These are phyloP conservation scores for Dromas ardeola DNA, from an alignment of 2,113 vertebrate species.

Conservation along the genomic window DNA sequence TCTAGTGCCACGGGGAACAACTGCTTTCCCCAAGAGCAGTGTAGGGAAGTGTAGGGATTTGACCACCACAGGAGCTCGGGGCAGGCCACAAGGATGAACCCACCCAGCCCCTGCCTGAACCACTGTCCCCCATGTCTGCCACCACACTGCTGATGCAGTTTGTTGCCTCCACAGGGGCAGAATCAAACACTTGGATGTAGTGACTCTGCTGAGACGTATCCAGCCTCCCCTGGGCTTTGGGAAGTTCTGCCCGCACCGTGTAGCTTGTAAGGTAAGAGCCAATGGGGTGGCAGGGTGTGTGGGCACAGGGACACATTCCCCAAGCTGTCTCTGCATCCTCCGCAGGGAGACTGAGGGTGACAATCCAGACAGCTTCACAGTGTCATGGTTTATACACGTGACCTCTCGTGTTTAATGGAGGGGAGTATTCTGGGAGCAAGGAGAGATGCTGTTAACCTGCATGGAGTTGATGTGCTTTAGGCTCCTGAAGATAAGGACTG, in stretches of 20 bases:
- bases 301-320: background rate
- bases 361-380: background rate
- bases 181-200: slow-evolving; percentile 97
- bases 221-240: slow-evolving; percentile 96
- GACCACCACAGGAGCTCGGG: fast-evolving
- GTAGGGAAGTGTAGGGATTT: background rate
- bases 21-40: background rate
- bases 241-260: slow-evolving; percentile 97
- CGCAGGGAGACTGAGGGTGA: background rate
- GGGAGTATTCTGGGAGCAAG: background rate
- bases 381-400: background rate
- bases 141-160: background rate
- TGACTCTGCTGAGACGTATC: slow-evolving; percentile 92
- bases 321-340: background rate
- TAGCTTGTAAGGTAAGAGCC: slow-evolving; percentile 89
- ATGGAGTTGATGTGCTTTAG: background rate
- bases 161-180: slow-evolving; percentile 81
- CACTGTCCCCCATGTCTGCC: background rate
- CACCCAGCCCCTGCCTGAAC: background rate
- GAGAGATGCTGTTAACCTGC: background rate
- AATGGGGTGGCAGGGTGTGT: background rate
- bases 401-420: background rate
- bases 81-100: background rate
- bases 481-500: background rate
- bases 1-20: background rate